A percentile compares a stretch with the other conserved stretches of the same genome.
phyloP scores from a whole-genome alignment of 1,140 invertebrate species.

The Araneus ventricosus region DNA sequence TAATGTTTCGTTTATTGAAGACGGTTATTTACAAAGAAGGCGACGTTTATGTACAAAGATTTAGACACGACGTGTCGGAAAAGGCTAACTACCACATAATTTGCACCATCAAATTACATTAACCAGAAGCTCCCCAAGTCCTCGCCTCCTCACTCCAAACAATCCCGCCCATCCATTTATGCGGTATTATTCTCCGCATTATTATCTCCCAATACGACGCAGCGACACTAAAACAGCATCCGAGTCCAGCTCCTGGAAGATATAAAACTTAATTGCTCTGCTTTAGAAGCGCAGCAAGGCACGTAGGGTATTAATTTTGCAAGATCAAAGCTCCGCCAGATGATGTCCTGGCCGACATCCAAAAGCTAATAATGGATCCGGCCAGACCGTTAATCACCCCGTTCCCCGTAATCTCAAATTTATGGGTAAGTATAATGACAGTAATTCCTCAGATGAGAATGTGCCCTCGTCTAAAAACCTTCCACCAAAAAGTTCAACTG shows the following conservation, averaged over 20 bases:
- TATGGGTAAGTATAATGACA: neutral
- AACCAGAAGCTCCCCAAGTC: neutral
- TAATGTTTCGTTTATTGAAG: too few relatives aligned
- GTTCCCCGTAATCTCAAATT: neutral
- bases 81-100: neutral
- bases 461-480: conserved; percentile 12
- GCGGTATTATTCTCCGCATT: neutral
- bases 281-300: neutral
- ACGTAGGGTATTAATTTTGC: conserved; percentile 33
- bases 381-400: neutral
- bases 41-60: too few relatives aligned
- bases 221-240: neutral
- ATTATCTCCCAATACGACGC: neutral
- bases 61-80: too few relatives aligned
- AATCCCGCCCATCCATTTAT: neutral
- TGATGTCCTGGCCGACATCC: neutral
- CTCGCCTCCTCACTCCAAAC: neutral
- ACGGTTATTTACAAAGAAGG: too few relatives aligned
- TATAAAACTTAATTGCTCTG: conserved; percentile 33
- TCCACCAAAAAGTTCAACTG: conserved; percentile 14
- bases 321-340: conserved; percentile 1
- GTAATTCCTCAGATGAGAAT: conserved; percentile 1
- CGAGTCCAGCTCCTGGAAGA: neutral
- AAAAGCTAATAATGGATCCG: conserved; percentile 34
- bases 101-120: neutral